These are phyloP conservation scores for Tolypeutes matacus DNA, from an alignment of 2,797 vertebrate genomes.

Conservation along the genomic window DNA sequence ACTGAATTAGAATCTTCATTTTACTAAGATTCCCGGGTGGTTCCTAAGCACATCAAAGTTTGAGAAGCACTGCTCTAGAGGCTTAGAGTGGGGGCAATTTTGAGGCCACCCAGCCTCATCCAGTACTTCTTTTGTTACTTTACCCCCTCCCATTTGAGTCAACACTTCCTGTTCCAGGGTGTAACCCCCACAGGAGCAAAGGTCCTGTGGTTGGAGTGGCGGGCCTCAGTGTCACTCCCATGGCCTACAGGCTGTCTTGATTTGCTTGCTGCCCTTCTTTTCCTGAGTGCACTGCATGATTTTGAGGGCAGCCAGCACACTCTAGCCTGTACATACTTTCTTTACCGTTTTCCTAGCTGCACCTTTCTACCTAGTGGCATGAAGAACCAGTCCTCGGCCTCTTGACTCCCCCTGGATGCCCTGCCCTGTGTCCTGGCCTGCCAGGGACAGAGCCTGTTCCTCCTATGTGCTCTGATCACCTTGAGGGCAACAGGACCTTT, in stretches of 20 bases:
- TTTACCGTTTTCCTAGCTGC: background rate
- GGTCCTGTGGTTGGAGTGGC: background rate
- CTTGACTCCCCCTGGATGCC: too few species aligned
- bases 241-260: background rate
- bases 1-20: background rate
- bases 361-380: background rate
- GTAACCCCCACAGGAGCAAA: background rate
- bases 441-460: background rate
- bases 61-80: background rate
- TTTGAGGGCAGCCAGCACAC: background rate
- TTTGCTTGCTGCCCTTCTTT: background rate
- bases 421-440: background rate
- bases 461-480: background rate
- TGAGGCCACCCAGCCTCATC: background rate
- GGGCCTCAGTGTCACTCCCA: rapidly evolving
- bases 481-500: background rate
- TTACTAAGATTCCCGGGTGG: too few species aligned
- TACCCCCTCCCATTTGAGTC: background rate
- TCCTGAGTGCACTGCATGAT: background rate
- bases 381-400: background rate
- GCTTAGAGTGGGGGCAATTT: background rate
- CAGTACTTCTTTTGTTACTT: background rate
- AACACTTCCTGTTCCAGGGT: constrained; percentile 48
- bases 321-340: background rate
- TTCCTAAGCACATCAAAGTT: background rate